A percentile compares a stretch with the other conserved stretches of the same genome.
Conservation (phyloP, 2,797 vertebrate genomes). For the Gobio occitaniae region DNA sequence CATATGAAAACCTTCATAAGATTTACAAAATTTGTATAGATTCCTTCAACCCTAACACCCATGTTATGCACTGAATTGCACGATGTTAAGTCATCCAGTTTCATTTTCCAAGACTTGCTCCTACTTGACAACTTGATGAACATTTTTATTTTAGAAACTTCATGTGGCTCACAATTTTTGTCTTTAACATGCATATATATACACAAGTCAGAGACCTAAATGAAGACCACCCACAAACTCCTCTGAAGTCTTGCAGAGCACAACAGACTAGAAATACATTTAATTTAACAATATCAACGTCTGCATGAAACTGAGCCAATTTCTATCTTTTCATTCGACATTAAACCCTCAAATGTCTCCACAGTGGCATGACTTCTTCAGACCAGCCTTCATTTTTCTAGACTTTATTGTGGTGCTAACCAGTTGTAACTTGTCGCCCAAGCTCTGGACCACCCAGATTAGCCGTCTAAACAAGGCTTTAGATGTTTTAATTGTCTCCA, state of each 20-base stretch:
- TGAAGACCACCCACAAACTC: constrained; percentile 70
- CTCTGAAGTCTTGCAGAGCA: constrained; percentile 31
- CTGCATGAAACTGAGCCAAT: constrained; percentile 4
- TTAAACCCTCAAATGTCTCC: constrained; percentile 30
- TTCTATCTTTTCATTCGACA: constrained; percentile 12
- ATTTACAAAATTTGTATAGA: neutral
- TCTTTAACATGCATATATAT: constrained; percentile 68
- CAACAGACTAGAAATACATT: constrained; percentile 37
- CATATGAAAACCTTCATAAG: neutral
- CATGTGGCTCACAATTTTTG: constrained; percentile 61
- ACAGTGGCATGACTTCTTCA: constrained; percentile 18
- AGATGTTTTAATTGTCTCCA: constrained; percentile 82
- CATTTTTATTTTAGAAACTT: constrained; percentile 60
- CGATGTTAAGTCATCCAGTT: neutral
- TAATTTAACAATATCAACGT: constrained; percentile 57
- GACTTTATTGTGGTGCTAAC: constrained; percentile 69
- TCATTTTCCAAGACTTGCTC: neutral
- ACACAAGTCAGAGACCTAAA: constrained; percentile 60
- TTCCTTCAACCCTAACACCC: neutral
- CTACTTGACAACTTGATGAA: constrained; percentile 23
- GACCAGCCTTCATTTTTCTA: constrained; percentile 33
- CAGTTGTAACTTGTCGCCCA: constrained; percentile 69
- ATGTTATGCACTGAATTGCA: neutral
- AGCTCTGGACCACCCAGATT: constrained; percentile 78
- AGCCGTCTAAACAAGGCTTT: constrained; percentile 69